phyloP scores from a whole-genome alignment of 2,888 invertebrate species.

The Chirona hameri region DNA sequence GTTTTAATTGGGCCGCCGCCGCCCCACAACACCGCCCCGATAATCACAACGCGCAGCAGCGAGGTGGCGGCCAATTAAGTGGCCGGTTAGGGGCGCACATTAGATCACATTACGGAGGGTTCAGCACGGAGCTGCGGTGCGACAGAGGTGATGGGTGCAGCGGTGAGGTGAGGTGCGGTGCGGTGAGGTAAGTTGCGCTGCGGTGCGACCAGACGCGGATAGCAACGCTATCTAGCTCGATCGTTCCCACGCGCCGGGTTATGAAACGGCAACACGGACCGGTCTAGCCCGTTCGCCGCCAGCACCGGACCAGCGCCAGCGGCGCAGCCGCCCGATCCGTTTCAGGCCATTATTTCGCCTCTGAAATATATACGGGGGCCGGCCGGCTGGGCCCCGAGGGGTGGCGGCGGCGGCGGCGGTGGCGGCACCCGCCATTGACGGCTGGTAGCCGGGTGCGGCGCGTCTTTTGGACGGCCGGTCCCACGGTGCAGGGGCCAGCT shows the following conservation, averaged over 20 bases:
- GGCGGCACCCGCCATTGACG: neutral
- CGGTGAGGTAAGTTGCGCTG: no score
- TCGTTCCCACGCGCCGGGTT: neutral
- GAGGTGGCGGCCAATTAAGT: neutral
- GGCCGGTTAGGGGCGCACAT: neutral
- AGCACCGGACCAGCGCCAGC: neutral
- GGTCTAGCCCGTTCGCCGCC: neutral
- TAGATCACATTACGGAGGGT: neutral
- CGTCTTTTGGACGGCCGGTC: neutral
- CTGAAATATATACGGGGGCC: neutral
- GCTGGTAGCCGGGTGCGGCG: neutral
- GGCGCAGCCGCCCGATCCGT: neutral
- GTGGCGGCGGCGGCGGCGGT: neutral
- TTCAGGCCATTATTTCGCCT: slow-evolving; percentile 23
- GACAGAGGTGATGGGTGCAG: neutral
- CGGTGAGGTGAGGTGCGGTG: no score
- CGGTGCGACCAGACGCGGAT: no score
- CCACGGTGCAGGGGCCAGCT: slow-evolving; percentile 12
- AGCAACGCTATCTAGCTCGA: neutral
- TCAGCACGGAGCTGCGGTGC: neutral
- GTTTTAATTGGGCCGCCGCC: neutral
- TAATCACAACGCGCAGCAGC: neutral
- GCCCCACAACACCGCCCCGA: neutral
- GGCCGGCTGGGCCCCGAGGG: neutral
- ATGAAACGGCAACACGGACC: neutral